Percentiles rank a stretch among this genome's conserved stretches.
Conservation (phyloP, 2,797 vertebrate species). For the Loris lydekkerianus region DNA sequence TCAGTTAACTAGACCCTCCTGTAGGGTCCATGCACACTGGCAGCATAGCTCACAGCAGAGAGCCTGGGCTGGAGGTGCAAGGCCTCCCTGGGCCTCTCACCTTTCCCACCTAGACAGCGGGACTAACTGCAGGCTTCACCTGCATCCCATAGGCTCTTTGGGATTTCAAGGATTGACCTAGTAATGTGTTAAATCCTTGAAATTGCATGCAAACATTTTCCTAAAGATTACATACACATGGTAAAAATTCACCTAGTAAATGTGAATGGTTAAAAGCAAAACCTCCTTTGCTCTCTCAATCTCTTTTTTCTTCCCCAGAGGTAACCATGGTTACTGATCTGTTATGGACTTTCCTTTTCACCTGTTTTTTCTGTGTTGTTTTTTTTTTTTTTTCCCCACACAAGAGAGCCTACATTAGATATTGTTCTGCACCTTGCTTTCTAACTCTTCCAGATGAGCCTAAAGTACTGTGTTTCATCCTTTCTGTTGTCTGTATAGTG, state of each 20-base stretch:
- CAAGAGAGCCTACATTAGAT: background rate
- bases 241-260: constrained; percentile 15
- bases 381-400: background rate
- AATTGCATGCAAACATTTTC: background rate
- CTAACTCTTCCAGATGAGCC: background rate
- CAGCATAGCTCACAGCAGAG: background rate
- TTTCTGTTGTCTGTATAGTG: background rate
- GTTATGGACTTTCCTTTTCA: constrained; percentile 63
- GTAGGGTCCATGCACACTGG: background rate
- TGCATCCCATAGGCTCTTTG: background rate
- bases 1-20: background rate
- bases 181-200: constrained; percentile 22
- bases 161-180: background rate
- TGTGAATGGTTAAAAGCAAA: constrained; percentile 54
- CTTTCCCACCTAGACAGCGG: background rate
- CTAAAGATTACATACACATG: background rate
- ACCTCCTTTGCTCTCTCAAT: background rate
- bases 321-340: constrained; percentile 74
- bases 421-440: background rate
- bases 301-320: constrained; percentile 15
- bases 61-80: background rate
- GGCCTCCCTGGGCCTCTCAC: background rate
- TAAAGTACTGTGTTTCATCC: background rate
- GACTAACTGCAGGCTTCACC: fast-evolving
- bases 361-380: background rate